Base-by-base conservation (phyloP, 2,888 invertebrate genomes). In the Synanthedon myopaeformis region DNA sequence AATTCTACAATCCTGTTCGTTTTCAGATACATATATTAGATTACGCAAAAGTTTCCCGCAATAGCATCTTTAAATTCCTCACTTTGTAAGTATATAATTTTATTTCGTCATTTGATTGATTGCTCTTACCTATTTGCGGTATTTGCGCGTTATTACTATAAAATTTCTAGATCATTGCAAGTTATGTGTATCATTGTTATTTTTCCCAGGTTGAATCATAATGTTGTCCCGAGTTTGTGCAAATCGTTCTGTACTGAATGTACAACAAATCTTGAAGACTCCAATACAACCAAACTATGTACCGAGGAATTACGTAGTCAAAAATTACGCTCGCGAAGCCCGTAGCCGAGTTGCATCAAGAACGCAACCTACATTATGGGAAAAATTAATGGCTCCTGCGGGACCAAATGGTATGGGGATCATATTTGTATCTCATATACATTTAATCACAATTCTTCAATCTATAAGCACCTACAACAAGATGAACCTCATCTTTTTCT, bases 351-450 rank as follows among this genome's bases (percentile, higher is more conserved):
- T 80, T 53, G 73, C 76, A 41, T 70, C 86, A 56, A 77, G 81
- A 56, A 78, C 89, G 23, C 84, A 86, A 55, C 83, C 89, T 55
- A 89, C 92, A 10, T 57, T 95, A 3, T 91, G 92, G 70, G 94
- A 96, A 72, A 89, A 85, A 56, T 82, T 91, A 3, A 92, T 93
- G 91, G 92, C 92, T 55, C 95, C 96, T 48, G 92, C 95, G 53
- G 91, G 92, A 55, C 92, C 92, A 59, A 92, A 92, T 73, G 94
- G 95, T 94, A 88, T 73, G 66, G 11, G 0, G 2, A 10, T 35
- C 35, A 35, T 10, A 35, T 35, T 8, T 35, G 2, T 35, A 35
- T 35, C 6, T 35, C 35, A 35, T 35, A 10, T 23, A 35, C 10
- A 35, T 35, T 23, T 23, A 23, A 23, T 23, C 23, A 23, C 23